Conservation (phyloP, 2,888 invertebrate species). For the Pyrgus malvae region DNA sequence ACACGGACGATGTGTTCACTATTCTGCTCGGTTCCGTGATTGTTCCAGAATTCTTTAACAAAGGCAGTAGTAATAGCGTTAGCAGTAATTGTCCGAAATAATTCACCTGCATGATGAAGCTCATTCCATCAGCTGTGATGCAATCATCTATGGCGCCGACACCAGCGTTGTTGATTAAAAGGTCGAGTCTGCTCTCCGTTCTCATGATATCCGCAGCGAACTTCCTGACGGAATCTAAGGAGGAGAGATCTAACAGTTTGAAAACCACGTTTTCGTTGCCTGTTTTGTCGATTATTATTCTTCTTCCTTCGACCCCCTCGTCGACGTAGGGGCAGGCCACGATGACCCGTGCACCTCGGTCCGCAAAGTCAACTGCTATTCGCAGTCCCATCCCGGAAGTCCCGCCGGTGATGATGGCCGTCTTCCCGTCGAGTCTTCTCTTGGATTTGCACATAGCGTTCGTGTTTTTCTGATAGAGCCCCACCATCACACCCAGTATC, state of each 20-base stretch:
- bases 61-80: conserved; percentile 92
- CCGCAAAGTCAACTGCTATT: conserved; percentile 65
- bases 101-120: conserved; percentile 95
- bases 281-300: conserved; percentile 84
- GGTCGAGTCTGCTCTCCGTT: conserved; percentile 87
- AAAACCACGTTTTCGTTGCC: conserved; percentile 86
- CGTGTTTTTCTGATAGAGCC: conserved; percentile 66
- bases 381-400: conserved; percentile 69
- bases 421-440: conserved; percentile 60
- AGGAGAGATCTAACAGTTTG: conserved; percentile 88
- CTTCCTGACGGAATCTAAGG: conserved; percentile 87
- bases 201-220: conserved; percentile 90
- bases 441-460: conserved; percentile 67
- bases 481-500: conserved; percentile 42
- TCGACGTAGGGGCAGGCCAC: conserved; percentile 66
- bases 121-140: conserved; percentile 90
- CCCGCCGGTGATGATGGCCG: conserved; percentile 66
- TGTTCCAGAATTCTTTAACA: conserved; percentile 82
- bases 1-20: conserved; percentile 88
- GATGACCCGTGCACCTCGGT: conserved; percentile 65
- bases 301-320: conserved; percentile 68
- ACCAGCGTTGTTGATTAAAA: conserved; percentile 95
- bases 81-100: conserved; percentile 96
- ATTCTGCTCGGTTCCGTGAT: conserved; percentile 86
- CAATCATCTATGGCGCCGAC: conserved; percentile 83